Evolutionary conservation across 2,797 vertebrate genomes (phyloP).

Genomic region (Scolopax bukidnonensis): DNA sequence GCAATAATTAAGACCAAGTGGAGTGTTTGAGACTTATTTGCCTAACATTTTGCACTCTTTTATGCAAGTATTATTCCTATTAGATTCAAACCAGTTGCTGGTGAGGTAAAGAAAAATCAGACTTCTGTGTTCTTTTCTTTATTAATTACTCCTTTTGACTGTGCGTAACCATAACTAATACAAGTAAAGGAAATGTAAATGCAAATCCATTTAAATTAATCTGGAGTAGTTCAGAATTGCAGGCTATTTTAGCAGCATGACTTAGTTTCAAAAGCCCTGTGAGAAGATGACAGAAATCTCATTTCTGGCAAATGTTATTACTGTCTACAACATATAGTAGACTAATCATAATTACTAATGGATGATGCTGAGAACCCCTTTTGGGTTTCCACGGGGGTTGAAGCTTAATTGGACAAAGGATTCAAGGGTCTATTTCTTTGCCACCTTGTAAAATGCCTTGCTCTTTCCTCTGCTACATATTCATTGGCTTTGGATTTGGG

Average conservation of each 20-base stretch:
- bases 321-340: not conserved
- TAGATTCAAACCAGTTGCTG: conserved; percentile 12
- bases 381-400: not conserved
- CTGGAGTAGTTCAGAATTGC: conserved; percentile 38
- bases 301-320: conserved; percentile 31
- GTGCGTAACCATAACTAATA: conserved; percentile 27
- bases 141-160: conserved; percentile 51
- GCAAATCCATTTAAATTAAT: conserved; percentile 62
- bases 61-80: not conserved
- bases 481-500: not conserved
- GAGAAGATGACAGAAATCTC: conserved; percentile 42
- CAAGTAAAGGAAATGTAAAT: conserved; percentile 33
- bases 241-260: conserved; percentile 41
- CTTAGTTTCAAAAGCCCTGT: conserved; percentile 35
- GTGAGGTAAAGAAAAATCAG: conserved; percentile 11
- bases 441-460: not conserved
- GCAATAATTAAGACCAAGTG: conserved; percentile 60
- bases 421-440: not conserved
- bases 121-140: conserved; percentile 27
- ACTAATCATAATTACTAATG: not conserved
- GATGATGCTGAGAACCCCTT: not conserved
- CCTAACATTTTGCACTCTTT: conserved; percentile 27
- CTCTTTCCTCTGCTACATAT: not conserved
- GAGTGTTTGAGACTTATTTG: conserved; percentile 33
- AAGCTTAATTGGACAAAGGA: not conserved